Evolutionary conservation across 2,888 invertebrate species (phyloP), one percentile per base, ranked within the genome.

Genomic region (Xestia c-nigrum): DNA sequence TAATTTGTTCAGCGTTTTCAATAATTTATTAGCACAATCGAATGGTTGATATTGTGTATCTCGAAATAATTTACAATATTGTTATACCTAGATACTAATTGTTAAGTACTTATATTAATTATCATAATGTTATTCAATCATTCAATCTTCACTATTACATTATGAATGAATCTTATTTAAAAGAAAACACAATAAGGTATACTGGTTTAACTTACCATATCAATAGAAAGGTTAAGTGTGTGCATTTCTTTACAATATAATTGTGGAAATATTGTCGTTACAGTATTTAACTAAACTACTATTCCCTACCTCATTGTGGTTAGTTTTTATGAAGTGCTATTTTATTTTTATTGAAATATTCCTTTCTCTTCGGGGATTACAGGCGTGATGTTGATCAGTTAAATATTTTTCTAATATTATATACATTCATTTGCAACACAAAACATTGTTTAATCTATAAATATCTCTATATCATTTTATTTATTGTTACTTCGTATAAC

Each of bases 221-320:
- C 81, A 79, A 77, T 84, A 78, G 77, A 88, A 88, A 90, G 88
- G 87, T 87, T 85, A 88, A 83, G 71, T 75, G 77, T 89, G 88
- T 88, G 86, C 89, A 89, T 92, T 88, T 86, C 80, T 87, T 87
- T 74, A 83, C 75, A 83, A 85, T 78, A 78, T 31, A 31, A 31
- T 70, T 72, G 74, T 84, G 78, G 73, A 61, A 73, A 78, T 76
- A 78, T 81, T 82, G 67, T 83, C 74, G 74, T 76, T 84, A 71
- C 86, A 89, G 89, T 90, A 89, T 91, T 90, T 85, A 76, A 88
- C 73, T 82, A 83, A 85, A 83, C 78, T 80, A 74, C 64, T 78
- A 72, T 80, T 66, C 69, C 80, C 84, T 91, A 91, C 88, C 91
- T 91, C 90, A 88, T 79, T 84, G 81, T 81, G 85, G 72, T 82